Evolutionary conservation across 2,888 invertebrate species (phyloP), one percentile per base, ranked within the genome.

Genomic region (Operophtera brumata): DNA sequence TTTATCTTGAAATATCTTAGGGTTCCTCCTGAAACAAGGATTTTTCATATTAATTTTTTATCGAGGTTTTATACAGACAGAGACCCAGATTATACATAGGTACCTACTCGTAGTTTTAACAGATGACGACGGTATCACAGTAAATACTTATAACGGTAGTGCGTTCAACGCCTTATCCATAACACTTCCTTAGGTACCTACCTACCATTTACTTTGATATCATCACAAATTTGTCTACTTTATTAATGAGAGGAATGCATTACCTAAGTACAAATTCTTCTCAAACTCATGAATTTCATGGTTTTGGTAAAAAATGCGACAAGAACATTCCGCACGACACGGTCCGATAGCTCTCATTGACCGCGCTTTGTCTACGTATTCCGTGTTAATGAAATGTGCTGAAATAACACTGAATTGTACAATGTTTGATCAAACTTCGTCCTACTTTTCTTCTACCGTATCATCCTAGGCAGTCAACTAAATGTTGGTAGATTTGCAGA

Each of bases 261-360:
- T 39, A n/a, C n/a, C n/a, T n/a, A n/a, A n/a, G n/a, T n/a, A 34
- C 32, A 32, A 7, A 34, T 44, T 44, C 34, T 32, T 44, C 43
- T 14, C 10, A 32, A 44, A 44, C 20, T 13, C 11, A 42, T 30
- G 30, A 13, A 30, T 12, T 14, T 0, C 13, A 42, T 13, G 42
- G 30, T 69, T 58, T 62, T 48, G 51, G 44, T 57, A 53, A 54
- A 59, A 61, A 52, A 63, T 54, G 65, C 65, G 63, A 70, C 64
- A 73, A 64, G 67, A 62, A 34, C 32, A 20, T 30, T 62, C 68
- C 59, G 53, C 61, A 59, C 57, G 74, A 66, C 66, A 75, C 77
- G 77, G 75, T 72, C 67, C 67, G 70, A 57, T 77, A 73, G 75
- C 67, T 75, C 66, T 68, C 75, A 69, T 67, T 74, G 77, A 71